These are phyloP conservation scores for Thamnophis elegans DNA, from an alignment of 2,797 vertebrate species.

Conservation along the genomic window DNA sequence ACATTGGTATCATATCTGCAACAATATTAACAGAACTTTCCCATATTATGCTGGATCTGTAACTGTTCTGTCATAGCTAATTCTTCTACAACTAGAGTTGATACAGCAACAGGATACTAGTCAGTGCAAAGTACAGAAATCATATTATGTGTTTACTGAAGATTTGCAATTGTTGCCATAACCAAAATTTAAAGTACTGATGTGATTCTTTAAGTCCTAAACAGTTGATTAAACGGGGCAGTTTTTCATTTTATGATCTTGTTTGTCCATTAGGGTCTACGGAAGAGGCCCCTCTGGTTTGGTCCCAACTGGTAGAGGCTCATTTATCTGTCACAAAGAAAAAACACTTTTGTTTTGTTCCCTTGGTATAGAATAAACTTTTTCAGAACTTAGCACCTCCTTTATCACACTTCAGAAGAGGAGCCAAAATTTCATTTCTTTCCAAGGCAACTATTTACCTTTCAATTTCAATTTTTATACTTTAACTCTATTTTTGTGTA, in stretches of 20 bases:
- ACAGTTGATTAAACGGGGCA: neutral
- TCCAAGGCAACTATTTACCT: neutral
- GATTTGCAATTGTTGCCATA: neutral
- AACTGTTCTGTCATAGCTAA: neutral
- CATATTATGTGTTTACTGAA: neutral
- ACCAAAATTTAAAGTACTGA: neutral
- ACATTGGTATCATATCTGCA: slow-evolving; percentile 2
- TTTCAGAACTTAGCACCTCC: neutral
- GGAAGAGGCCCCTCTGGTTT: neutral
- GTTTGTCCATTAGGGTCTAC: neutral
- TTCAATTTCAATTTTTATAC: neutral
- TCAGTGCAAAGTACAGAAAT: neutral
- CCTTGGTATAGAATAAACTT: neutral
- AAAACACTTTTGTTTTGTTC: neutral
- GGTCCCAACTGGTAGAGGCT: neutral
- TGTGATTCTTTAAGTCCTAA: neutral
- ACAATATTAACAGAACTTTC: neutral
- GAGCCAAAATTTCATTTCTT: neutral
- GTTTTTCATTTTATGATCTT: neutral
- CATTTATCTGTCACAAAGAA: neutral
- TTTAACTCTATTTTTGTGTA: neutral
- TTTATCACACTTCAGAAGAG: neutral
- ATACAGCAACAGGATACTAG: neutral
- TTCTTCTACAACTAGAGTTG: neutral
- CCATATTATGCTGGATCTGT: neutral